Base-by-base conservation (phyloP, 1,140 invertebrate genomes). In the Kradibia gibbosae region DNA sequence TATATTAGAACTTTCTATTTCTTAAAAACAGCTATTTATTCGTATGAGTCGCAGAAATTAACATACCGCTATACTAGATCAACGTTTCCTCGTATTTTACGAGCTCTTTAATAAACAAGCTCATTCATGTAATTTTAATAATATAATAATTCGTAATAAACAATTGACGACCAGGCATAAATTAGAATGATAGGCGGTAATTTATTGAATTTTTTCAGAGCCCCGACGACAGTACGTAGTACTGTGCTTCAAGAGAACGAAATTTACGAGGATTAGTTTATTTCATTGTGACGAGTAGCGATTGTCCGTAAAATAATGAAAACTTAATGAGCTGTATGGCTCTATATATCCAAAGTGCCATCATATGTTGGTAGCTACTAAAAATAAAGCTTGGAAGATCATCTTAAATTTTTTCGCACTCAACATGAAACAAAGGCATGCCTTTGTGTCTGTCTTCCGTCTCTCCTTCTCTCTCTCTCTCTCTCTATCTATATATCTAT, bases 81-180 rank as follows among this genome's bases (percentile, higher is more conserved):
- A 31, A 65, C 15, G 13, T 36, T 65, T 65, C 28, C 60, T 65
- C 28, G 3, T 20, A 11, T 31, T 48, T 53, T 31, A 74, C 31
- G 55, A 10, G 4, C 2, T 13, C 5, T 20, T 42, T 39, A 17
- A 42, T 76, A 76, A 74, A 74, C 15, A 53, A 42, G 25, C 39
- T 13, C 55, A 42, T 62, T 28, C 55, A 48, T 60, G 65, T 48
- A 31, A 48, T 42, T 53, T 20, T 67, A 67, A 67, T 67, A 22
- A 65, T 31, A 48, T 67, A 78, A 78, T 78, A 78, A 67, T 45
- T 78, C 42, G 76, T 45, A 53, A 67, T 78, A 67, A 78, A 77
- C 57, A 36, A 65, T 78, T 50, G 25, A 67, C 45, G 60, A 53
- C 10, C 20, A 10, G 7, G 31, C 45, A 25, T 78, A 78, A 78